These are phyloP conservation scores for Stichopus chloronotus DNA, from an alignment of 35 echinoderm and acorn worm genomes.

Conservation along the genomic window DNA sequence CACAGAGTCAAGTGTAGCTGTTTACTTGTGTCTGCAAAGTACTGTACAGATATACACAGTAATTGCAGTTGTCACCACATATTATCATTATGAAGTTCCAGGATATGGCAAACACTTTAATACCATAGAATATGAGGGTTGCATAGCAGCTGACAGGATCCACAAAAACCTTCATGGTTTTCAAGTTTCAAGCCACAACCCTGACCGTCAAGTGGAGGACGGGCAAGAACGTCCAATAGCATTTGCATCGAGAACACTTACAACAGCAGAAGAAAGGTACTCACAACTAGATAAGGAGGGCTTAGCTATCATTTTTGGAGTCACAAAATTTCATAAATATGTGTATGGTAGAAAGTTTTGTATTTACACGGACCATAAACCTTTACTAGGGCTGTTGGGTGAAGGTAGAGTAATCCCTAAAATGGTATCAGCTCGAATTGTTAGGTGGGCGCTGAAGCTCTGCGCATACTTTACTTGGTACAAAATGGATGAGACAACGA, in stretches of 20 bases:
- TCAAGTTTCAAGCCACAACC: too few relatives aligned
- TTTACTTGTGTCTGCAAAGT: not conserved
- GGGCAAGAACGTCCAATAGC: not conserved
- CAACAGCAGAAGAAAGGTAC: too few relatives aligned
- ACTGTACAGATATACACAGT: not conserved
- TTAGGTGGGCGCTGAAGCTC: conserved; percentile 56
- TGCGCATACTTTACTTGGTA: conserved; percentile 76
- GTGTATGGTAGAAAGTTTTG: conserved; percentile 54
- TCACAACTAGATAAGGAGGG: too few relatives aligned
- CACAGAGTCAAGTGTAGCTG: not conserved
- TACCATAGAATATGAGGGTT: too few relatives aligned
- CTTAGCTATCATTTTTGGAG: too few relatives aligned
- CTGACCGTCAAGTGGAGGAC: not conserved
- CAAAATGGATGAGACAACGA: conserved; percentile 45
- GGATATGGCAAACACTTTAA: too few relatives aligned
- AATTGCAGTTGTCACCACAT: too few relatives aligned
- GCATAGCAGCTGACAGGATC: too few relatives aligned
- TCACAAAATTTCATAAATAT: conserved; percentile 72
- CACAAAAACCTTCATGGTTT: too few relatives aligned
- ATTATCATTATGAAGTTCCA: too few relatives aligned
- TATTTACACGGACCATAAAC: conserved; percentile 69
- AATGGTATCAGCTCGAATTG: conserved; percentile 59
- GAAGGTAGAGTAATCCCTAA: conserved; percentile 28
- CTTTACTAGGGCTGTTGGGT: conserved; percentile 51
- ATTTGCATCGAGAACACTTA: conserved; percentile 12